Base-by-base conservation (phyloP, 1,140 invertebrate genomes). In the Oryzaephilus surinamensis region DNA sequence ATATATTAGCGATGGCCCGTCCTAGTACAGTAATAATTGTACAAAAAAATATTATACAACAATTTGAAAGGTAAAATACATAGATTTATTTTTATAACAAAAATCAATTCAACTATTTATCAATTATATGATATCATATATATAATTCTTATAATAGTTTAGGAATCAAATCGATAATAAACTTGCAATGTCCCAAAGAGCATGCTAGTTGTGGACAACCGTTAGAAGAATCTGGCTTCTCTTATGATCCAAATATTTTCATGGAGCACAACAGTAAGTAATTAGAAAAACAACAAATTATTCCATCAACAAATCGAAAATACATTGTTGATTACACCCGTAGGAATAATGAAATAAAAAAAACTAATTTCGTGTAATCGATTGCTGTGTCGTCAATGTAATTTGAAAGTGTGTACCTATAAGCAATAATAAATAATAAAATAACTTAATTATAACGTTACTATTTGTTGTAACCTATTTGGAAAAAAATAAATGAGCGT, bases 1-100 rank as follows among this genome's bases (percentile, higher is more conserved):
- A 87, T 52, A 83, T 92, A 48, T 58, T 90, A 46, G 87, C 87
- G 48, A 91, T 89, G 84, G 80, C 86, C 42, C 73, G 88, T 31
- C 85, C 85, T 32, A 88, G 75, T 60, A 83, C 81, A 12, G 65
- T 73, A 10, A 64, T 72, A 29, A 84, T 90, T 31, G 63, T 76
- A 21, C 74, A 83, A 47, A 77, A 77, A 57, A 77, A 86, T 36
- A 71, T 88, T 37, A 77, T 89, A 46, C 71, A 78, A 51, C 81
- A 87, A 54, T 89, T 91, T 61, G 69, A 81, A 52, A 72, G 76
- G 80, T 83, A 65, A 66, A 32, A n/a, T 34, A 12, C n/a, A 29
- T 39, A 17, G 13, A 43, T 32, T 38, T 3, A 10, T 4, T 3
- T 10, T 28, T 8, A 32, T 17, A 21, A 19, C 6, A 2, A 37